Evolutionary conservation across 2,113 vertebrate species (phyloP).

Genomic region (Verasper variegatus): DNA sequence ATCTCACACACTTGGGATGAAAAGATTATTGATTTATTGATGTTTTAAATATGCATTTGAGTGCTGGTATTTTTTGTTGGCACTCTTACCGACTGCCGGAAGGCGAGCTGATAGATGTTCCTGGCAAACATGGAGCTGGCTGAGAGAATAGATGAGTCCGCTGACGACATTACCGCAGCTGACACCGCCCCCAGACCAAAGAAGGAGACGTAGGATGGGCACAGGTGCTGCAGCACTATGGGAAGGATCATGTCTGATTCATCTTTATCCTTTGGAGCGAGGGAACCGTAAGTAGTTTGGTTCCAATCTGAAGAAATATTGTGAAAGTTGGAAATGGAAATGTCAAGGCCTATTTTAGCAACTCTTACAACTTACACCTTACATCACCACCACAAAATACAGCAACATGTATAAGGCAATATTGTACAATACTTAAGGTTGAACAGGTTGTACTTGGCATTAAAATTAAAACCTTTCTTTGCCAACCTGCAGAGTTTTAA

Average conservation of each 20-base stretch:
- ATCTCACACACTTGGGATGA: conserved; percentile 4
- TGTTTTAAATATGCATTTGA: conserved; percentile 3
- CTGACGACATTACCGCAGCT: conserved; percentile 97
- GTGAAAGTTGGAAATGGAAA: neutral
- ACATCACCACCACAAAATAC: neutral
- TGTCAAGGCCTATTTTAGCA: neutral
- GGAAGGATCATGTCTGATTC: conserved; percentile 97
- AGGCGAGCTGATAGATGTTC: conserved; percentile 96
- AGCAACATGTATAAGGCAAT: neutral
- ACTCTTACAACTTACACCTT: neutral
- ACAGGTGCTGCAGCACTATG: conserved; percentile 94
- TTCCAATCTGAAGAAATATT: conserved; percentile 89
- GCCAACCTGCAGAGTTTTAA: too few relatives aligned
- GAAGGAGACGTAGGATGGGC: conserved; percentile 92
- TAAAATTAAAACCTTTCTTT: too few relatives aligned
- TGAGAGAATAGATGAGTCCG: conserved; percentile 97
- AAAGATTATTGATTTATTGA: neutral
- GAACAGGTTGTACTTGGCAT: too few relatives aligned
- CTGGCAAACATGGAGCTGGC: conserved; percentile 98
- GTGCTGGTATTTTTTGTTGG: neutral
- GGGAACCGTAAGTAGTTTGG: conserved; percentile 87
- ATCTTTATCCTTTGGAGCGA: conserved; percentile 86
- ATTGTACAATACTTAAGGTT: neutral
- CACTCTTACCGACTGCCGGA: conserved; percentile 92
- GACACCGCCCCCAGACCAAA: conserved; percentile 96